Evolutionary conservation across 2,113 vertebrate genomes (phyloP).

Genomic region (Alexandromys fortis): DNA sequence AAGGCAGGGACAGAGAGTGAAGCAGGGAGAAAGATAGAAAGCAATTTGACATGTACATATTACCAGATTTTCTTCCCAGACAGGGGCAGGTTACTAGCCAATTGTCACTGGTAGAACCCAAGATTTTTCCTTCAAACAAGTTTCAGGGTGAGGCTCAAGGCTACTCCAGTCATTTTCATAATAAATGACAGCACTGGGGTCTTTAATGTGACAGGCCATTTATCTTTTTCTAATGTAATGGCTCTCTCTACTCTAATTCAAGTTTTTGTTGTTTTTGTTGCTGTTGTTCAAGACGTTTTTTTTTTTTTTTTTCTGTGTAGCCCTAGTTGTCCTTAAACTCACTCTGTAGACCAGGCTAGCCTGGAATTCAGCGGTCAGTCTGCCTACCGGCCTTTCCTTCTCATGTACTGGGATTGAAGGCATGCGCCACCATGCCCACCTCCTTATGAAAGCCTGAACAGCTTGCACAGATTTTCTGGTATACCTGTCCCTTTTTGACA

Average conservation of each 20-base stretch:
- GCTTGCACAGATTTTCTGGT: background rate
- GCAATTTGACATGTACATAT: background rate
- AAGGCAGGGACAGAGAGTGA: background rate
- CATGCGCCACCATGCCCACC: background rate
- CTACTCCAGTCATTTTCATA: background rate
- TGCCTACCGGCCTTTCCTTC: background rate
- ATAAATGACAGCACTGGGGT: background rate
- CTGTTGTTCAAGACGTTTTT: background rate
- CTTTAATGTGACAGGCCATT: slow-evolving; percentile 25
- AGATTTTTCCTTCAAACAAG: slow-evolving; percentile 44
- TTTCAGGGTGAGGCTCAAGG: background rate
- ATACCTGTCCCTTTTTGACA: background rate
- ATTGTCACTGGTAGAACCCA: background rate
- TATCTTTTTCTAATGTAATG: slow-evolving; percentile 23
- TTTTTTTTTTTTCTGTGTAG: background rate
- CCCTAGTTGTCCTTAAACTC: background rate
- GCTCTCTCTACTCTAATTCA: background rate
- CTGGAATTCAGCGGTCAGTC: background rate
- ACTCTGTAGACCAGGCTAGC: background rate
- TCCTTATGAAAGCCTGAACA: background rate
- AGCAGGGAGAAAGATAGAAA: background rate
- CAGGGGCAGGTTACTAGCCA: background rate
- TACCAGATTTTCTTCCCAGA: slow-evolving; percentile 26
- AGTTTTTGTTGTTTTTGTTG: background rate
- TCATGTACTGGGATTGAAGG: background rate